Conservation (phyloP, 1,140 invertebrate genomes). For the Brachionus calyciflorus region DNA sequence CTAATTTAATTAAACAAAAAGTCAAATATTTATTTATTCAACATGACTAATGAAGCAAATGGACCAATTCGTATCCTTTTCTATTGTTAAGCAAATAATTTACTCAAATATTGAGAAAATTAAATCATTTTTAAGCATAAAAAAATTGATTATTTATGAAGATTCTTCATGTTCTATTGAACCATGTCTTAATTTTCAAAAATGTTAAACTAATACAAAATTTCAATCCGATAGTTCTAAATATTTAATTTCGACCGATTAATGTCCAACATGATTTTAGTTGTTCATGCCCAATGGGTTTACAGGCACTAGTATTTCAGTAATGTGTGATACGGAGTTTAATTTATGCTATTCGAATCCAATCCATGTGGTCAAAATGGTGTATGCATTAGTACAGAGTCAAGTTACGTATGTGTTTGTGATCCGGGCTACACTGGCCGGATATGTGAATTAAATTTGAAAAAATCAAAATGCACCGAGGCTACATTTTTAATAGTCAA, state of each 20-base stretch:
- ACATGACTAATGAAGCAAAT: neutral
- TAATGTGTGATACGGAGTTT: conserved; percentile 91
- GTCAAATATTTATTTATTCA: conserved; percentile 2
- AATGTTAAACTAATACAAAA: conserved; percentile 83
- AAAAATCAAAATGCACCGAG: conserved; percentile 48
- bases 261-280: conserved; percentile 61
- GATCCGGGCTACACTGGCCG: conserved; percentile 65
- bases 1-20: neutral
- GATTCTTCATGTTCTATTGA: conserved; percentile 75
- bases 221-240: conserved; percentile 79
- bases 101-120: neutral
- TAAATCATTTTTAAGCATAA: neutral
- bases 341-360: conserved; percentile 93
- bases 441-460: conserved; percentile 51
- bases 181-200: conserved; percentile 90
- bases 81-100: conserved; percentile 24
- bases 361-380: conserved; percentile 88
- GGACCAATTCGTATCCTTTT: conserved; percentile 4
- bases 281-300: conserved; percentile 65
- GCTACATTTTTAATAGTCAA: too few species aligned
- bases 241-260: conserved; percentile 91
- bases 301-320: conserved; percentile 78
- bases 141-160: neutral
- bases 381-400: conserved; percentile 78
- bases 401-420: conserved; percentile 88